Conservation (phyloP, 2,888 invertebrate species). For the Onthophagus sagittarius region DNA sequence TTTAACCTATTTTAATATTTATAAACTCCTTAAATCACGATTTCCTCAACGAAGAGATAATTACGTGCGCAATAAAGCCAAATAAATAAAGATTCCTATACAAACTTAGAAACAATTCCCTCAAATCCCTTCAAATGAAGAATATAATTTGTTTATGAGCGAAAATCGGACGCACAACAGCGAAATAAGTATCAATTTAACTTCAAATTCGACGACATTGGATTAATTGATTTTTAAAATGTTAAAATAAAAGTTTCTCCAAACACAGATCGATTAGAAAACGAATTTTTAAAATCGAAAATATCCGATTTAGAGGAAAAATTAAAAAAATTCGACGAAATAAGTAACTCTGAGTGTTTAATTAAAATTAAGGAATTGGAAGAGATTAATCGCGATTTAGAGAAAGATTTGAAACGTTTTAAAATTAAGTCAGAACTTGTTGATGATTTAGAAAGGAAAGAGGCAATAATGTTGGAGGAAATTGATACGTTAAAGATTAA, state of each 20-base stretch:
- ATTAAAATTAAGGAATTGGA: slow-evolving; percentile 14
- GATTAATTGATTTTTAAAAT: slow-evolving; percentile 59
- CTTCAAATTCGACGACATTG: slow-evolving; percentile 61
- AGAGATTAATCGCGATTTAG: slow-evolving; percentile 1
- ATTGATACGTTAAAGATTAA: slow-evolving; percentile 26
- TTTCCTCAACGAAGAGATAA: neutral
- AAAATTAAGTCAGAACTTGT: slow-evolving; percentile 27
- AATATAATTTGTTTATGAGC: slow-evolving; percentile 53
- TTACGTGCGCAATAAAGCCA: neutral
- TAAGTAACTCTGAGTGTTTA: neutral
- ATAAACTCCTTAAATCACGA: slow-evolving; percentile 19
- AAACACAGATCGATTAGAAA: slow-evolving; percentile 30
- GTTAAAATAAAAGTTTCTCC: slow-evolving; percentile 19
- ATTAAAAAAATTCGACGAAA: slow-evolving; percentile 6
- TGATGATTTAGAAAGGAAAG: slow-evolving; percentile 18
- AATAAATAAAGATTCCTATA: neutral
- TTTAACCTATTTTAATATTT: too few species aligned
- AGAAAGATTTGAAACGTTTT: slow-evolving; percentile 25
- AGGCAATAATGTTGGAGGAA: slow-evolving; percentile 16
- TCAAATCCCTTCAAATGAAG: neutral
- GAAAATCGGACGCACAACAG: slow-evolving; percentile 63
- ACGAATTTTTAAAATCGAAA: slow-evolving; percentile 42
- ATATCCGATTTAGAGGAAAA: slow-evolving; percentile 41
- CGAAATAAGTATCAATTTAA: slow-evolving; percentile 61
- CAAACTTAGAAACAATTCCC: neutral